Base-by-base conservation (phyloP, 2,888 invertebrate genomes). In the Polyommatus icarus region DNA sequence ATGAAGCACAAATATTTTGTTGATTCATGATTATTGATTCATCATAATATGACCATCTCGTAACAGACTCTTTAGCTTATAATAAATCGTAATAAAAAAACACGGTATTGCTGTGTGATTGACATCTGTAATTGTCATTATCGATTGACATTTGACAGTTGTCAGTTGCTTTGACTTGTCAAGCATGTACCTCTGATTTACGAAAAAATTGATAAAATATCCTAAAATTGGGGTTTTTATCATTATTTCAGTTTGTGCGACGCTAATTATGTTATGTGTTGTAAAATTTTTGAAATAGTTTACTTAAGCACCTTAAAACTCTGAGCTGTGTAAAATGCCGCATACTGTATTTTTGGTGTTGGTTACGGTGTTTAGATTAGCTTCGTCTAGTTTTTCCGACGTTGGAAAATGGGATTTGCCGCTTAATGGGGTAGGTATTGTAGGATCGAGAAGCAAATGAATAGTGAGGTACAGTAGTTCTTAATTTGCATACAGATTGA, bases 341-440 rank as follows among this genome's bases (percentile, higher is more conserved):
- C 88, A 84, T 81, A 85, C 82, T 79, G 78, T 90, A 83, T 80
- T 91, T 83, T 78, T 91, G 81, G 82, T 91, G 81, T 83, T 89
- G 82, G 82, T 89, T 83, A 81, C 86, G 77, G 80, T 89, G 80
- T 82, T 89, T 80, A 87, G 88, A 86, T 85, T 88, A 83, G 86
- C 89, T 79, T 85, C 89, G 79, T 84, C 87, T 81, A 87, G 93
- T 82, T 93, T 95, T 89, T 95, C 96, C 57, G 96, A 96, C 87
- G 94, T 95, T 82, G 96, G 96, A 84, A 96, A 95, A 94, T 96
- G 96, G 95, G 95, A 96, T 88, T 95, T 95, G 84, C 92, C 94
- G 82, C 87, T 96, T 81, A 95, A 91, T 82, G 92, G 93, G 90
- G 95, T 95, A 86, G 89, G 90, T 80, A 61, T 54, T 54, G 54